Evolutionary conservation across 2,888 invertebrate species (phyloP), one percentile per base, ranked within the genome.

Genomic region (Pristionchus arcanus): DNA sequence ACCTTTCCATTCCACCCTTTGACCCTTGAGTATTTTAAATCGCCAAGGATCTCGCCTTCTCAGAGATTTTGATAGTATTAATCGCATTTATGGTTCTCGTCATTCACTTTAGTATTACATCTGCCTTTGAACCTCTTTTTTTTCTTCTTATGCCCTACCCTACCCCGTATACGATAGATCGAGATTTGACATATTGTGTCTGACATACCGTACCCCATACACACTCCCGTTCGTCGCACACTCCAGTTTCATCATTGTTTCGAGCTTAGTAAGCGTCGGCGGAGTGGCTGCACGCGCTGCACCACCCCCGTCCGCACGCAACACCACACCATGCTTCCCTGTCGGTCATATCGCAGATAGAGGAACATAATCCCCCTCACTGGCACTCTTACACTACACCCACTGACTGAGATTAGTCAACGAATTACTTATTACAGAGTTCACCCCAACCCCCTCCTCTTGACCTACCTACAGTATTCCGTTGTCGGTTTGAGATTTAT

Each of bases 121-220:
- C 81, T 81, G 81, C 81, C 81, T 81, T 68, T 81, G 42, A 13
- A 49, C 42, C 42, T 13, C 37, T 49, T 49, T 53, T 81, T 81
- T 63, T 25, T 55, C 55, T 13, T 55, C 16, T 19, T 13, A 55
- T 49, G 34, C n/a, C 37, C 77, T 49, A 42, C 81, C 49, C 15
- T 81, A 81, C 49, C 28, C 81, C 28, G 13, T 16, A 81, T 77
- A 42, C 25, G 53, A 28, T 49, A 25, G 81, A 49, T 49, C 16
- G 81, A 81, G 49, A 53, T 81, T 81, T 81, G 81, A 81, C 81
- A 81, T 81, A 81, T 81, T 81, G 81, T 81, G 81, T 81, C 81
- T 81, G 81, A 81, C 81, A 81, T 81, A 81, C 81, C 81, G 81
- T 81, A 49, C 81, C 74, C 81, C 81, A 21, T n/a, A 81, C 49